A percentile compares a stretch with the other conserved stretches of the same genome.
Evolutionary conservation across 2,113 vertebrate species (phyloP).

Genomic region (Rhinichthys klamathensis): DNA sequence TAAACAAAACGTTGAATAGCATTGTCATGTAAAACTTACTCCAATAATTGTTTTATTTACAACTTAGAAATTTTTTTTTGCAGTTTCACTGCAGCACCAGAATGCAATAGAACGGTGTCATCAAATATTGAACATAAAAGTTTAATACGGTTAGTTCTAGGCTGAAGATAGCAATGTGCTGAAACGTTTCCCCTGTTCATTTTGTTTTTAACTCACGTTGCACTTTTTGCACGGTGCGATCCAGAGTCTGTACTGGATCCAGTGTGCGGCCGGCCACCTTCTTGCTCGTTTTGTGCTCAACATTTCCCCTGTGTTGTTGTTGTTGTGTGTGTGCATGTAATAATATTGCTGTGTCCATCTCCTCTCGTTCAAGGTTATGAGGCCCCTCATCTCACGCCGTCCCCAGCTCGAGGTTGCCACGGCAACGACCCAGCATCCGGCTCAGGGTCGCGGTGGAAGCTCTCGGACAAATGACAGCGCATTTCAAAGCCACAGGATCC

Average conservation of each 20-base stretch:
- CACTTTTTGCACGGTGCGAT: no score
- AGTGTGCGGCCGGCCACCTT: no score
- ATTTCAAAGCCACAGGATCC: conserved; percentile 14
- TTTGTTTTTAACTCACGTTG: no score
- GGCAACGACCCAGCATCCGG: conserved; percentile 57
- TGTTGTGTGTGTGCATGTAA: conserved; percentile 1
- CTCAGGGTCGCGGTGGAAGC: conserved; percentile 70
- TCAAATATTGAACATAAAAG: neutral
- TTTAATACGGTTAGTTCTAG: neutral
- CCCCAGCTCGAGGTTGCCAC: conserved; percentile 59
- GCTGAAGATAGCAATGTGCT: no score
- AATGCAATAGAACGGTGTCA: neutral
- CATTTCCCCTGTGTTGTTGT: neutral
- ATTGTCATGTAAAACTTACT: no score
- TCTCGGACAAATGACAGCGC: conserved; percentile 65
- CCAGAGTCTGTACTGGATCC: no score
- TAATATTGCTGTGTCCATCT: conserved; percentile 34
- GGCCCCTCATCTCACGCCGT: conserved; percentile 62
- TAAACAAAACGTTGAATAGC: no score
- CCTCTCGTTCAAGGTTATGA: conserved; percentile 72
- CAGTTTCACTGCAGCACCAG: no score
- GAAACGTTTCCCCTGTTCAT: no score
- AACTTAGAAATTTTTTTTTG: no score
- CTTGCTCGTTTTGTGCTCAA: no score
- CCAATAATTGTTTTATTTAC: no score